A percentile compares a stretch with the other conserved stretches of the same genome.
These are phyloP conservation scores for Podarcis cretensis DNA, from an alignment of 2,113 vertebrate species.

Conservation along the genomic window DNA sequence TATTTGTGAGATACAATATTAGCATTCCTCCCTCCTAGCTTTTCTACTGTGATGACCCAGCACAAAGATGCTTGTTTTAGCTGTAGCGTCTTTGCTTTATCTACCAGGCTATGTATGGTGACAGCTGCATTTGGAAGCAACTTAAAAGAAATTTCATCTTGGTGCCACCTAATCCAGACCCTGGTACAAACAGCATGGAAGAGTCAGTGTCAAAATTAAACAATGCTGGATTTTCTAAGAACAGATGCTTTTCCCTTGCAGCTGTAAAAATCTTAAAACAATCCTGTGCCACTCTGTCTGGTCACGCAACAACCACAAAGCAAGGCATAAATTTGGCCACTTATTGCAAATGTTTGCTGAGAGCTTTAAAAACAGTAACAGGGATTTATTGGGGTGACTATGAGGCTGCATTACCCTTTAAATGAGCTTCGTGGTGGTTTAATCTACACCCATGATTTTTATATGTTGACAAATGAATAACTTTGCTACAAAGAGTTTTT, in stretches of 20 bases:
- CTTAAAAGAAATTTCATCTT: constrained; percentile 84
- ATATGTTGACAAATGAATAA: constrained; percentile 53
- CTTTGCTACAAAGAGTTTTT: constrained; percentile 43
- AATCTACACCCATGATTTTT: constrained; percentile 46
- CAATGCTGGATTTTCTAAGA: constrained; percentile 86
- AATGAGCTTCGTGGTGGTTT: constrained; percentile 61
- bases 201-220: constrained; percentile 87
- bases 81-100: constrained; percentile 76
- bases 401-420: constrained; percentile 62
- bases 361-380: constrained; percentile 80
- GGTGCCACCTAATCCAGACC: constrained; percentile 84
- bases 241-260: constrained; percentile 98
- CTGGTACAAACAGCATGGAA: constrained; percentile 82
- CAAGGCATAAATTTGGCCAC: constrained; percentile 88
- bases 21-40: constrained; percentile 71
- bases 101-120: constrained; percentile 70
- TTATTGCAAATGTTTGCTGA: constrained; percentile 94
- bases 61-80: constrained; percentile 75
- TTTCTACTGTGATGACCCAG: constrained; percentile 68
- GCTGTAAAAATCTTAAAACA: constrained; percentile 93
- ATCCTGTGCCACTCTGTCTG: constrained; percentile 95
- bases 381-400: constrained; percentile 68
- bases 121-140: constrained; percentile 84
- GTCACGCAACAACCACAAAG: constrained; percentile 93
- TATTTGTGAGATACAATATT: constrained; percentile 72